Conservation (phyloP, 1,140 invertebrate genomes). For the Danaus plexippus region DNA sequence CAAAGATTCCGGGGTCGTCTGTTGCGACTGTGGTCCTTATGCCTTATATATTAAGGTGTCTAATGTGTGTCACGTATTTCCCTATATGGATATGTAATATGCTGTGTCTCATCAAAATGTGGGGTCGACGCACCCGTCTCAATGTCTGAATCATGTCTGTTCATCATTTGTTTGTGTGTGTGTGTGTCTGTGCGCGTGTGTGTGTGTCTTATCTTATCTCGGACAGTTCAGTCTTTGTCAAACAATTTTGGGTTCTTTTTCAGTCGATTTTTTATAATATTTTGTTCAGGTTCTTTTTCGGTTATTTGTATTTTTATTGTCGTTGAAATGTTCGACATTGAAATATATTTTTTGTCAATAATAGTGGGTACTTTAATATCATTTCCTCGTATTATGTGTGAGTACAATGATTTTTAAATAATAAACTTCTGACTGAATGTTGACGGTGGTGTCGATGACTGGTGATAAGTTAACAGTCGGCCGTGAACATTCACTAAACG, state of each 20-base stretch:
- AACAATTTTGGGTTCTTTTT: conserved; percentile 14
- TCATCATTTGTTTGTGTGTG: conserved; percentile 23
- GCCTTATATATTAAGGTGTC: conserved; percentile 5
- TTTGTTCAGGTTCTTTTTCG: too few relatives aligned
- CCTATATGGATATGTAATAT: conserved; percentile 15
- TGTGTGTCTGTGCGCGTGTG: conserved; percentile 19
- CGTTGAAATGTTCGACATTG: too few relatives aligned
- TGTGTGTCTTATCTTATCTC: conserved; percentile 30
- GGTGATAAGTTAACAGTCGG: conserved; percentile 15
- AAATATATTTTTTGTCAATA: too few relatives aligned
- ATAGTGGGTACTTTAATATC: too few relatives aligned
- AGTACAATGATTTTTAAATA: too few relatives aligned
- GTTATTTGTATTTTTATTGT: too few relatives aligned
- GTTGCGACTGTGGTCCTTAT: conserved; percentile 7
- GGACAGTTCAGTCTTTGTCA: conserved; percentile 7
- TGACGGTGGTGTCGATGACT: conserved; percentile 6
- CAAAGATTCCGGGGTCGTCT: conserved; percentile 7
- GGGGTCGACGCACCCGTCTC: conserved; percentile 32
- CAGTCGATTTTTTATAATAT: too few relatives aligned
- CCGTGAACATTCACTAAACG: not conserved
- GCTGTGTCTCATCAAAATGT: conserved; percentile 51
- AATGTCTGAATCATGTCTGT: conserved; percentile 42
- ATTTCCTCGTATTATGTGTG: too few relatives aligned
- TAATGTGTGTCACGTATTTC: conserved; percentile 5
- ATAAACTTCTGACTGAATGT: too few relatives aligned